Evolutionary conservation across 2,888 invertebrate genomes (phyloP).

Genomic region (Galerucella calmariensis): DNA sequence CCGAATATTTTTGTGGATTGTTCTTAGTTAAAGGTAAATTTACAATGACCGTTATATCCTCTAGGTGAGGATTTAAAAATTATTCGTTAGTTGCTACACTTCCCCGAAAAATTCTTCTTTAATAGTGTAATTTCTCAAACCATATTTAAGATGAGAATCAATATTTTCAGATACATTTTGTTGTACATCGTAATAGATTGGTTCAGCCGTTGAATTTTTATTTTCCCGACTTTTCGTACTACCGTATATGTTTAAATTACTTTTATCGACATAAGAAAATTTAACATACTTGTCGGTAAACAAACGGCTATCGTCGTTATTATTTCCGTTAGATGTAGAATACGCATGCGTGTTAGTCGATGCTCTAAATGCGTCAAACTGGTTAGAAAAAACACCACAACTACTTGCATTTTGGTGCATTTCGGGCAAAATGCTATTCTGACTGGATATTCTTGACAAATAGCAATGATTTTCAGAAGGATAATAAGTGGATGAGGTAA

Average conservation of each 20-base stretch:
- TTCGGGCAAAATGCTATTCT: constrained; percentile 58
- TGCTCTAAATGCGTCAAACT: constrained; percentile 23
- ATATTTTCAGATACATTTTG: constrained; percentile 23
- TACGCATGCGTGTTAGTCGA: constrained; percentile 32
- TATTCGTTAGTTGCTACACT: constrained; percentile 46
- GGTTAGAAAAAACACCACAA: constrained; percentile 41
- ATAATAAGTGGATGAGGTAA: constrained; percentile 36
- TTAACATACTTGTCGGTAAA: background rate
- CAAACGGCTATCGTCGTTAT: background rate
- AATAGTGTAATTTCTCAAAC: constrained; percentile 47
- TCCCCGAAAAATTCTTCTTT: constrained; percentile 56
- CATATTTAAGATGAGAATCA: constrained; percentile 23
- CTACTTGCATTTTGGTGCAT: constrained; percentile 62
- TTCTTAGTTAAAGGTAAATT: no score
- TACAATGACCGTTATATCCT: no score
- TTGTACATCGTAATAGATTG: constrained; percentile 48
- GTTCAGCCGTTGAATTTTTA: constrained; percentile 32
- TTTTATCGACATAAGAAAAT: background rate
- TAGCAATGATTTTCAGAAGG: constrained; percentile 54
- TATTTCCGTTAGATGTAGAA: constrained; percentile 15
- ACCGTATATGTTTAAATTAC: background rate
- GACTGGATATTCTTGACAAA: constrained; percentile 52
- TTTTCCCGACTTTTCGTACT: background rate
- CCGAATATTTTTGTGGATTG: no score
- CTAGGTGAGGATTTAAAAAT: background rate